Base-by-base conservation (phyloP, 1,140 invertebrate species). In the Danaus plexippus region DNA sequence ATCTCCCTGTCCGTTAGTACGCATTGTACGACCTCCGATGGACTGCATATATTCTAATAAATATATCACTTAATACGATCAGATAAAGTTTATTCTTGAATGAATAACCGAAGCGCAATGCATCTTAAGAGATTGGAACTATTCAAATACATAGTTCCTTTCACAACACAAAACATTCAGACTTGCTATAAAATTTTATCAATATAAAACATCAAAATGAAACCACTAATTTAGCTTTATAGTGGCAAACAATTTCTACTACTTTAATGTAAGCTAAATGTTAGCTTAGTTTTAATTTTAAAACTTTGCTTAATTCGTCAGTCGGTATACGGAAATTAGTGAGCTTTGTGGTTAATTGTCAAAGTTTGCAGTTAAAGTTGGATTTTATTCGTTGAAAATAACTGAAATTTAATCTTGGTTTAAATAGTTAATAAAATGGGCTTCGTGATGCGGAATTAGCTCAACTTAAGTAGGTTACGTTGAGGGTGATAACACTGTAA, bases 401-500 rank as follows among this genome's bases (percentile, higher is more conserved):
- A 52, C 46, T 51, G 43, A 64, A 47, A 32, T 45, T 53, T 61
- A 57, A 58, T 56, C 46, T 58, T 48, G 59, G 46, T 58, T 59
- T 54, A 59, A 64, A 57, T 59, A 66, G 54, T 57, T 48, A 61
- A 46, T 59, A 54, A 64, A 71, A 59, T 71, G 59, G 57, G 68
- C 59, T 63, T 74, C 58, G 57, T 62, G 54, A 69, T 59, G 65
- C 59, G 52, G 47, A 63, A 53, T 61, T 13, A 57, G 54, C 42
- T 57, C n/a, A 41, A 44, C 47, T 61, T 44, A 57, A 67, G 55
- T 59, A 43, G 52, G 54, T 52, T 61, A 32, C 3, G 12, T 18
- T 49, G 44, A 47, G 43, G 42, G 52, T 57, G 55, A 52, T 76
- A 79, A 76, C 59, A 51, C 72, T 74, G 65, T 71, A 76, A 66